Base-by-base conservation (phyloP, 2,113 vertebrate genomes). In the Haemorhous mexicanus region DNA sequence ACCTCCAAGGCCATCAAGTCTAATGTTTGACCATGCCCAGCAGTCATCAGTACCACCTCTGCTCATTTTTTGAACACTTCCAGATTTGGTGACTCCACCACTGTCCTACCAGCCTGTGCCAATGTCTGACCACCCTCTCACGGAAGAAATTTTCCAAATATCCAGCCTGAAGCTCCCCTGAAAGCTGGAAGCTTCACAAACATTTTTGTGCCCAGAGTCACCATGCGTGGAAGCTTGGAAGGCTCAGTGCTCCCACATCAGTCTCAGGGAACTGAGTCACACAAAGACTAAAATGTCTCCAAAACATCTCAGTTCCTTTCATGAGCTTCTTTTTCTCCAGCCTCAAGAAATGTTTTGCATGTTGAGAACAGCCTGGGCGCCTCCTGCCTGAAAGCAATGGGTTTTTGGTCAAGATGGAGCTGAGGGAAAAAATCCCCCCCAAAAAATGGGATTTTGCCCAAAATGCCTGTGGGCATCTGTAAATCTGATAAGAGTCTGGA, bases 1-100 rank as follows among this genome's bases (percentile, higher is more conserved):
- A 22, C 23, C 27, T 52, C 44, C 44, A n/a, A 44, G 32, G 10
- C 33, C n/a, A 46, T 14, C 28, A 8, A 15, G 11, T 26, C 47
- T 47, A 47, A n/a, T 17, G n/a, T 69, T n/a, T 0, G 1, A 22
- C 24, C 37, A 1, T 17, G 26, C 14, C 14, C 27, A 44, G 53
- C 1, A 22, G n/a, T 10, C 8, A 33, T 22, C 73, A 52, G 46
- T 8, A 23, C 62, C 47, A 22, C 24, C 8, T 68, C 16, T 53
- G 56, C 47, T 55, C 41, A 7, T 22, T 32, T 20, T 16, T 47
- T 26, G 4, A 41, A 15, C 16, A 9, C 8, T 10, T 28, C 11
- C 39, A 62, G 39, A n/a, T 46, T 20, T 6, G 39, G 33, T 4
- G 30, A 19, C 26, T 41, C 63, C 55, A 16, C 7, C 44, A 11